Conservation (phyloP, 1,140 invertebrate species). For the Cylas formicarius region DNA sequence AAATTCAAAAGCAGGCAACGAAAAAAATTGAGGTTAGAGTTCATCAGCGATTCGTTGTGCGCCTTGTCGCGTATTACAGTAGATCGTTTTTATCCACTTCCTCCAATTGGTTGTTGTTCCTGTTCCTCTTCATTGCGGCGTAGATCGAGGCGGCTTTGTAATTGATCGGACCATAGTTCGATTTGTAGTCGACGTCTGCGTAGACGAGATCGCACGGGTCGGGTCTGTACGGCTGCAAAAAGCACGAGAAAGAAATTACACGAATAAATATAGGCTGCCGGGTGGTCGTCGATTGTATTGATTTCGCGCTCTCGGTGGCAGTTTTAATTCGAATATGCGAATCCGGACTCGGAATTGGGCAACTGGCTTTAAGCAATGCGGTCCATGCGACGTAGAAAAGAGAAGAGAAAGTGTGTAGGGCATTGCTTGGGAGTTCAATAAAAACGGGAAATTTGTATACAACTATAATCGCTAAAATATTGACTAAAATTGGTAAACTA, state of each 20-base stretch:
- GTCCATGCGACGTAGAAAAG: too few relatives aligned
- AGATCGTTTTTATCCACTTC: slow-evolving; percentile 32
- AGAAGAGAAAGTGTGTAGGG: not conserved
- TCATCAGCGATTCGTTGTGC: slow-evolving; percentile 4
- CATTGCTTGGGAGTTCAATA: not conserved
- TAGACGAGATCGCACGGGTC: slow-evolving; percentile 76
- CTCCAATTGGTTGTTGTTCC: slow-evolving; percentile 38
- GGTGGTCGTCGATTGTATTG: too few relatives aligned
- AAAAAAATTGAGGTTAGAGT: slow-evolving; percentile 4
- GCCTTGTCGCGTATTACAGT: slow-evolving; percentile 21
- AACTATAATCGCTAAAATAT: not conserved
- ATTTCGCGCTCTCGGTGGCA: too few relatives aligned
- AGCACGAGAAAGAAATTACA: slow-evolving; percentile 4
- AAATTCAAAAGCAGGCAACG: not conserved
- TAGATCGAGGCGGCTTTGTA: slow-evolving; percentile 81
- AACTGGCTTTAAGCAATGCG: too few relatives aligned
- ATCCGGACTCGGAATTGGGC: too few relatives aligned
- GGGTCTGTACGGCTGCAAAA: slow-evolving; percentile 60
- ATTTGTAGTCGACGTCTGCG: slow-evolving; percentile 80
- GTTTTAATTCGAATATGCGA: too few relatives aligned
- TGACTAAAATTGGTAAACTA: too few relatives aligned
- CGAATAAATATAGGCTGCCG: too few relatives aligned
- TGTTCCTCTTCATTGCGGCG: slow-evolving; percentile 58
- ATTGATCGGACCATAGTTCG: slow-evolving; percentile 76
- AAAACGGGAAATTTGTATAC: not conserved